Percentiles rank a stretch among this genome's conserved stretches.
phyloP scores from a whole-genome alignment of 2,888 invertebrate species.

The Tuberolachnus salignus region DNA sequence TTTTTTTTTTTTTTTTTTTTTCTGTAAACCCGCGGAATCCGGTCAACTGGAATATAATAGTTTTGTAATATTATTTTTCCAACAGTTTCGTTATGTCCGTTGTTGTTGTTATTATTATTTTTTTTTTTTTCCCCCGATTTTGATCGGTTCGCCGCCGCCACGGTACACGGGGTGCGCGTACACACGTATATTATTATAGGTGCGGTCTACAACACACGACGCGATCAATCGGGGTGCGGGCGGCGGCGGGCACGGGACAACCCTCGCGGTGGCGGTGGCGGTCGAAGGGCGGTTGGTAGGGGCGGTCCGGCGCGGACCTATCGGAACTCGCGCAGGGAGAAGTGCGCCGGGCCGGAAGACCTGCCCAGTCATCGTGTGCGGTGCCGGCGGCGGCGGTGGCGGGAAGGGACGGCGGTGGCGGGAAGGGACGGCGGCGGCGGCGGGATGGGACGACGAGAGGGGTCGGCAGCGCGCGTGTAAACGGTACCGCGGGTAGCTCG shows the following conservation, averaged over 20 bases:
- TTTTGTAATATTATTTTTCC: no score
- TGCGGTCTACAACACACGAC: no score
- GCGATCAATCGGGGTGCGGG: neutral
- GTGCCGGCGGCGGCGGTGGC: slow-evolving; percentile 43
- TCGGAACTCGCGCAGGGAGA: slow-evolving; percentile 30
- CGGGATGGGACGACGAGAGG: neutral
- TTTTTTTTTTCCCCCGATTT: no score
- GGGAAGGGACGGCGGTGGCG: neutral
- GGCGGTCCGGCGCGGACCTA: slow-evolving; percentile 48
- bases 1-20: no score
- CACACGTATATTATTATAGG: no score
- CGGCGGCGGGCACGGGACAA: neutral
- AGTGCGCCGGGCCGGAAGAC: slow-evolving; percentile 46
- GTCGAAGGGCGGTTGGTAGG: neutral
- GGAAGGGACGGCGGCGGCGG: neutral
- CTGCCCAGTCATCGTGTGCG: slow-evolving; percentile 53
- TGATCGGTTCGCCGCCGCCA: no score
- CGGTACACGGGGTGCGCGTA: no score
- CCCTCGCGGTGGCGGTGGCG: neutral
- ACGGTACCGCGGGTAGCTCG: neutral
- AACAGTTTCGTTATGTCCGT: no score
- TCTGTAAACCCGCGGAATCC: no score
- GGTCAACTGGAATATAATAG: no score
- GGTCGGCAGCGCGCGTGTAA: neutral
- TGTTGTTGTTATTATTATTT: no score